phyloP scores from a whole-genome alignment of 2,797 vertebrate species.

The Protonibea diacanthus region DNA sequence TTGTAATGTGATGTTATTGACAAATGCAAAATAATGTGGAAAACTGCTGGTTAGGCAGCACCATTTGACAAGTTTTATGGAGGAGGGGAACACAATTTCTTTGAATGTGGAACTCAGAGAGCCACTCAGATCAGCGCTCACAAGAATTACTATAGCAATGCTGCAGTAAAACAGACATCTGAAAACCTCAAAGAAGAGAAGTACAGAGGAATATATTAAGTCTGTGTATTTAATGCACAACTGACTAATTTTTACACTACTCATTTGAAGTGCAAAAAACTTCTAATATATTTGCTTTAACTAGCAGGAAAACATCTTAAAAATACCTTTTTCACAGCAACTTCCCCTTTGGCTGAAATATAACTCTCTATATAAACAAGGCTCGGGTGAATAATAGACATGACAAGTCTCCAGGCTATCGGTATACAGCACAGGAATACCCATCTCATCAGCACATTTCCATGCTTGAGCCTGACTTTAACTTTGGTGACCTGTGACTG shows the following conservation, averaged over 20 bases:
- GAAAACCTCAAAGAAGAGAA: background rate
- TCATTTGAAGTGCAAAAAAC: background rate
- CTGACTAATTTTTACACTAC: background rate
- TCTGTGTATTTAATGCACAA: background rate
- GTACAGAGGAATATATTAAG: background rate
- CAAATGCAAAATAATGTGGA: constrained; percentile 50
- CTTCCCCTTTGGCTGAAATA: background rate
- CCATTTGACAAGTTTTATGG: constrained; percentile 32
- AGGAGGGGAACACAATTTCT: constrained; percentile 7
- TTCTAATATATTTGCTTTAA: background rate
- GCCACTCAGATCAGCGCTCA: constrained; percentile 36
- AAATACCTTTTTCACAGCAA: background rate
- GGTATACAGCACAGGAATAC: constrained; percentile 67
- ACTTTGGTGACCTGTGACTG: constrained; percentile 75
- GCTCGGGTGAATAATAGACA: constrained; percentile 40
- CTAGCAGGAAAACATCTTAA: background rate
- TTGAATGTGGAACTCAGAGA: constrained; percentile 37
- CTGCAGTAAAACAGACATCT: background rate
- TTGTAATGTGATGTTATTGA: constrained; percentile 10
- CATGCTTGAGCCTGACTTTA: constrained; percentile 61
- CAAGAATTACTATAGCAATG: background rate
- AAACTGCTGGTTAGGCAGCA: constrained; percentile 43
- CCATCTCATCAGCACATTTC: constrained; percentile 72
- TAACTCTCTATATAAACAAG: background rate
- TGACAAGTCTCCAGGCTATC: constrained; percentile 52